Conservation (phyloP, 2,797 vertebrate genomes). For the Chromis chromis region DNA sequence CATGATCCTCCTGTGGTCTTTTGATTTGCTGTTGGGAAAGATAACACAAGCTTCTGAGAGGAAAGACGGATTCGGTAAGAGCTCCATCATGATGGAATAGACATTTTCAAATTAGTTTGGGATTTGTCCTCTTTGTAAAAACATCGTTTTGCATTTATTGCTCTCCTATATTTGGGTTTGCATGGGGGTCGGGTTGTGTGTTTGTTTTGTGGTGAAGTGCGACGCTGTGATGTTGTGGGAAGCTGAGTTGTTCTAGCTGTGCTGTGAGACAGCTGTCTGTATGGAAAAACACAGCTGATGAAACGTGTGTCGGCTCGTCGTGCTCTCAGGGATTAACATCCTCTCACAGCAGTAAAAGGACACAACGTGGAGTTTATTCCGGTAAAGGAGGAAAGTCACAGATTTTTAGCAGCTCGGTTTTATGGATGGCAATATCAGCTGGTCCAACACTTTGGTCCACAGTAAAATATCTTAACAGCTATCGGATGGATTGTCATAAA, state of each 20-base stretch:
- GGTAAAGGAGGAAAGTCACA: neutral
- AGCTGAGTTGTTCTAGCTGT: constrained; percentile 57
- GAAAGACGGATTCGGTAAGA: neutral
- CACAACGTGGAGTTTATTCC: constrained; percentile 35
- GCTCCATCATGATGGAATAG: neutral
- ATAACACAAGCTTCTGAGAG: constrained; percentile 6
- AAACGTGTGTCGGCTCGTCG: constrained; percentile 48
- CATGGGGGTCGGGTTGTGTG: constrained; percentile 14
- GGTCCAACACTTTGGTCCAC: neutral
- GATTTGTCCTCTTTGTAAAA: constrained; percentile 15
- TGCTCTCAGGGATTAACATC: constrained; percentile 42
- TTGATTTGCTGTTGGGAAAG: constrained; percentile 12
- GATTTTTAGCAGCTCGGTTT: no score
- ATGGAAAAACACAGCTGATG: constrained; percentile 61
- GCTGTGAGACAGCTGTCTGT: constrained; percentile 64
- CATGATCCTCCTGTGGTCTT: constrained; percentile 23
- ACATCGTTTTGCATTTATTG: neutral
- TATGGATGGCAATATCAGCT: neutral
- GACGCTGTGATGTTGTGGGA: constrained; percentile 36
- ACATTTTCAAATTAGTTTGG: constrained; percentile 20
- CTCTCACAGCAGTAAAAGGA: constrained; percentile 15
- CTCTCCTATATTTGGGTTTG: neutral
- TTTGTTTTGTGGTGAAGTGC: constrained; percentile 18
- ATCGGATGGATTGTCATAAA: neutral
- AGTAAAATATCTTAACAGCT: neutral